Evolutionary conservation across 2,888 invertebrate genomes (phyloP).

Genomic region (Mystacides longicornis): DNA sequence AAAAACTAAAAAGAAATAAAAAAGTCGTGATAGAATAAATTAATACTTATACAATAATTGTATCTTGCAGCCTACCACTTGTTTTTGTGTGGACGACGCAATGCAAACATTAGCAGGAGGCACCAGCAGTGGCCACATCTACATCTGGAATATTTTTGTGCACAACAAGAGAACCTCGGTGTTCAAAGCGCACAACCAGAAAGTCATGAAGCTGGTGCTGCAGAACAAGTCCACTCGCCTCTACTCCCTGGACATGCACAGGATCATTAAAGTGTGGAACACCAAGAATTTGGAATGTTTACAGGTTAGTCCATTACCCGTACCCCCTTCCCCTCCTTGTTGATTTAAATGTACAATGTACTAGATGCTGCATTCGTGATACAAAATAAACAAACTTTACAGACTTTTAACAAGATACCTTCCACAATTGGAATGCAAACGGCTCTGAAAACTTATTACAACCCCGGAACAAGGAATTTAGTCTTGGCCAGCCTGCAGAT

Average conservation of each 20-base stretch:
- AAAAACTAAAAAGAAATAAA: no score
- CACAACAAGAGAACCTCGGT: slow-evolving; percentile 55
- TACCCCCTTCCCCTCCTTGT: no score
- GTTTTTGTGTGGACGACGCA: neutral
- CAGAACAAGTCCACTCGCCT: slow-evolving; percentile 58
- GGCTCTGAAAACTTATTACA: slow-evolving; percentile 56
- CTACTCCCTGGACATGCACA: slow-evolving; percentile 66
- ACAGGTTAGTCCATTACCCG: no score
- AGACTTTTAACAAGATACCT: slow-evolving; percentile 61
- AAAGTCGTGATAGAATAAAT: no score
- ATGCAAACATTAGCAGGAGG: neutral
- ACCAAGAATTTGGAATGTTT: slow-evolving; percentile 56
- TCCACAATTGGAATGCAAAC: slow-evolving; percentile 54
- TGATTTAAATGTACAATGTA: no score
- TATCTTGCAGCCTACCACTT: neutral
- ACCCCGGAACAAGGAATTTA: slow-evolving; percentile 56
- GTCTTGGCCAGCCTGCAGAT: slow-evolving; percentile 59
- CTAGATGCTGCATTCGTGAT: no score
- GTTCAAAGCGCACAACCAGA: slow-evolving; percentile 61
- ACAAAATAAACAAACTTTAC: no score
- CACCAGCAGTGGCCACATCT: neutral
- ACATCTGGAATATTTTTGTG: slow-evolving; percentile 74
- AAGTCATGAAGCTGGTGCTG: slow-evolving; percentile 58
- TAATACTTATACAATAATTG: no score
- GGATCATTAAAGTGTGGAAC: slow-evolving; percentile 71